Percentiles rank a stretch among this genome's conserved stretches.
These are phyloP conservation scores for Oceanodroma leucorhoa DNA, from an alignment of 2,797 vertebrate genomes.

Conservation along the genomic window DNA sequence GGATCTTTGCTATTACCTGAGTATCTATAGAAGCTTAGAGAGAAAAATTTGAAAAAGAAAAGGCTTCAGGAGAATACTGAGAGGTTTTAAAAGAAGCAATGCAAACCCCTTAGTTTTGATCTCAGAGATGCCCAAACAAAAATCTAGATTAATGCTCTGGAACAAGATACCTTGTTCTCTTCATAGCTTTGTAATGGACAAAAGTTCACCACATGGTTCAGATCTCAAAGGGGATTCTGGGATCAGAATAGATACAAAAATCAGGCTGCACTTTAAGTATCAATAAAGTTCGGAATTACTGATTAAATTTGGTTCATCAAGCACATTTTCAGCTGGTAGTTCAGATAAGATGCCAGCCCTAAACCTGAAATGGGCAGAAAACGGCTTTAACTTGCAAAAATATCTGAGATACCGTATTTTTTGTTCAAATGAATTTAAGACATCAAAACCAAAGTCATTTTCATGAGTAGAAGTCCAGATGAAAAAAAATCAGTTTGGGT, in stretches of 20 bases:
- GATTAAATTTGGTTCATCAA: not conserved
- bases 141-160: not conserved
- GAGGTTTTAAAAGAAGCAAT: not conserved
- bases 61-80: not conserved
- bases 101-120: not conserved
- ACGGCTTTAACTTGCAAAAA: not conserved
- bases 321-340: not conserved
- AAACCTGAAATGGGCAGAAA: not conserved
- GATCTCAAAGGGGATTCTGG: not conserved
- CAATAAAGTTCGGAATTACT: not conserved
- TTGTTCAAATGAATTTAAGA: not conserved
- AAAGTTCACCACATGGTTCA: not conserved
- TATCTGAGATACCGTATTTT: not conserved
- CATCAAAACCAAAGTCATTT: not conserved
- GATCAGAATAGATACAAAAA: not conserved
- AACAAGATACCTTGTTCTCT: not conserved
- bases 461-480: not conserved
- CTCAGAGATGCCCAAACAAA: not conserved
- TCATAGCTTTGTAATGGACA: not conserved
- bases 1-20: conserved; percentile 11
- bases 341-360: not conserved
- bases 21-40: not conserved
- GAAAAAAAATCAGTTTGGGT: not conserved
- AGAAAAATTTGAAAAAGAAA: not conserved
- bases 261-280: not conserved